Evolutionary conservation across 1,140 invertebrate genomes (phyloP).

Genomic region (Aphelenchoides besseyi): DNA sequence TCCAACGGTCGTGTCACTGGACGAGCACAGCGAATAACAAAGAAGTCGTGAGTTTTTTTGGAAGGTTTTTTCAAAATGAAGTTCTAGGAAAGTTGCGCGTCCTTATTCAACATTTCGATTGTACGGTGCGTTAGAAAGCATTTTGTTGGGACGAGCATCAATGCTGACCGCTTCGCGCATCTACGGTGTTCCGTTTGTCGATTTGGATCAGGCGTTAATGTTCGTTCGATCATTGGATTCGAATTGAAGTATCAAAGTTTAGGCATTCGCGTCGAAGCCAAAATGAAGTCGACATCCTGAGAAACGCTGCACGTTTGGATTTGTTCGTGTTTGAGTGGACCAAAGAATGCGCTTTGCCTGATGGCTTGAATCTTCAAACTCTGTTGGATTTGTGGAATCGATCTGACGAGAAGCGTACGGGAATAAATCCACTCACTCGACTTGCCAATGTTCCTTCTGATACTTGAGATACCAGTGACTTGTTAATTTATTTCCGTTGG

Average conservation of each 20-base stretch:
- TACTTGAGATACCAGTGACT: not conserved
- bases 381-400: not conserved
- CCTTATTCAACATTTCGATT: not conserved
- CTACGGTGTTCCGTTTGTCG: not conserved
- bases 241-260: not conserved
- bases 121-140: not conserved
- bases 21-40: not conserved
- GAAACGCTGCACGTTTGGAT: not conserved
- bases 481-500: not conserved
- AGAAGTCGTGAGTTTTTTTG: constrained; percentile 2
- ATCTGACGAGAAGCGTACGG: not conserved
- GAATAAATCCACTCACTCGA: not conserved
- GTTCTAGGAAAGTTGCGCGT: not conserved
- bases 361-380: not conserved
- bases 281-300: not conserved
- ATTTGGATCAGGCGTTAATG: not conserved
- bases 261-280: not conserved
- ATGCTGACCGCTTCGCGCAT: not conserved
- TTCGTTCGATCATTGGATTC: not conserved
- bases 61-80: too few relatives aligned
- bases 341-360: not conserved
- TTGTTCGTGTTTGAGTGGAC: not conserved
- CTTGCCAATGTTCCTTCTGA: not conserved
- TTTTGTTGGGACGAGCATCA: not conserved
- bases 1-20: not conserved